Conservation (phyloP, 2,888 invertebrate genomes). For the Automeris io region DNA sequence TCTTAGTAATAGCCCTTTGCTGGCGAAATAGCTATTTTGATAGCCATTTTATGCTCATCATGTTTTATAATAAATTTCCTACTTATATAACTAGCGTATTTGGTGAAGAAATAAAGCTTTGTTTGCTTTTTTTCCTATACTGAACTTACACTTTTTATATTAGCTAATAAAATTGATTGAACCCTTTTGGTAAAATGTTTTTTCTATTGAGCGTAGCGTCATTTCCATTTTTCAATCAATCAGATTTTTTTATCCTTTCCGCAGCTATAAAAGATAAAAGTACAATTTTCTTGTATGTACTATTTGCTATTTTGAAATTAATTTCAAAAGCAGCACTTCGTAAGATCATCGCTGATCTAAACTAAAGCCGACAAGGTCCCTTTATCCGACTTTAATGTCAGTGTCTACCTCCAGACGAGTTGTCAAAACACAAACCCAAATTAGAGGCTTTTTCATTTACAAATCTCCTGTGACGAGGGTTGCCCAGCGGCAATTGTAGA, state of each 20-base stretch:
- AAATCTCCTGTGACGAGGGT: constrained; percentile 67
- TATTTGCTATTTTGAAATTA: not conserved
- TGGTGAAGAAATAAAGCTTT: no score
- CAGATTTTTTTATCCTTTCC: not conserved
- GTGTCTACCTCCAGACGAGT: constrained; percentile 42
- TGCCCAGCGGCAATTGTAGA: constrained; percentile 40
- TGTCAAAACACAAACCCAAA: constrained; percentile 59
- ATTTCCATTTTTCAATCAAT: not conserved
- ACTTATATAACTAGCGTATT: no score
- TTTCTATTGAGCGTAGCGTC: not conserved
- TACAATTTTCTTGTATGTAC: not conserved
- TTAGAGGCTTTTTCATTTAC: constrained; percentile 60
- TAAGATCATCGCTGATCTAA: constrained; percentile 5
- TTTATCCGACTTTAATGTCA: constrained; percentile 24
- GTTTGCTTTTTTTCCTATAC: no score
- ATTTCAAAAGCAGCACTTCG: not conserved
- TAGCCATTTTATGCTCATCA: no score
- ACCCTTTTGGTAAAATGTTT: not conserved
- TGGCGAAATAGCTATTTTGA: not conserved
- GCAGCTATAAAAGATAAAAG: not conserved
- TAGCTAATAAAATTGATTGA: no score
- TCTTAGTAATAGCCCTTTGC: no score
- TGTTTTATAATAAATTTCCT: no score
- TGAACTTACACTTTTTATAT: no score
- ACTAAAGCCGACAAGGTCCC: constrained; percentile 20